Conservation (phyloP, 2,113 vertebrate species). For the Caranx ignobilis region DNA sequence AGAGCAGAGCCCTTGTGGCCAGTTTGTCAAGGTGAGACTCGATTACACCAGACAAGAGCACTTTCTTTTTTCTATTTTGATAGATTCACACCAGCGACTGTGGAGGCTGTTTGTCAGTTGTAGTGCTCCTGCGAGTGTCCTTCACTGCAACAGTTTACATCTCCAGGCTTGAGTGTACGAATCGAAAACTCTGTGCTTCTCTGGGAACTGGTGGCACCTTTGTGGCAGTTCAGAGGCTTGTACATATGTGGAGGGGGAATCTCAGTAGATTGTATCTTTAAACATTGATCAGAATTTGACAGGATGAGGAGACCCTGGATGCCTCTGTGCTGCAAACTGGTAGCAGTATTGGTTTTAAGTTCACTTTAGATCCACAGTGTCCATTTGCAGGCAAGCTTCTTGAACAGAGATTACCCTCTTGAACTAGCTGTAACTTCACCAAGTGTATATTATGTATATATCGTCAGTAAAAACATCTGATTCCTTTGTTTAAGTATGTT, state of each 20-base stretch:
- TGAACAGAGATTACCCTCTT: no score
- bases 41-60: conserved; percentile 27
- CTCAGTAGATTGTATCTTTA: background rate
- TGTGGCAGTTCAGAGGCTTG: background rate
- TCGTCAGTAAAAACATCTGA: no score
- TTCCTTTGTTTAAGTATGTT: no score
- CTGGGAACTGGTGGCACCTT: background rate
- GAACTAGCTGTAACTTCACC: background rate
- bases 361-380: background rate
- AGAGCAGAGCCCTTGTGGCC: conserved; percentile 27
- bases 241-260: background rate
- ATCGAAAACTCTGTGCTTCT: background rate
- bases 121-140: background rate
- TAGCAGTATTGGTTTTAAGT: background rate
- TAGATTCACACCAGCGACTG: conserved; percentile 22
- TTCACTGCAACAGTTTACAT: conserved; percentile 17
- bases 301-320: conserved; percentile 9
- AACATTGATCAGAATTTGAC: background rate
- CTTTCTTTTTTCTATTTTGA: conserved; percentile 35
- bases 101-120: conserved; percentile 39
- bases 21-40: conserved; percentile 55
- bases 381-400: background rate
- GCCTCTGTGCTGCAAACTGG: background rate
- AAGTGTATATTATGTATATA: background rate
- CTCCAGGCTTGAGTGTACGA: background rate